These are phyloP conservation scores for Holcopasites calliopsidis DNA, from an alignment of 1,140 invertebrate species.

Conservation along the genomic window DNA sequence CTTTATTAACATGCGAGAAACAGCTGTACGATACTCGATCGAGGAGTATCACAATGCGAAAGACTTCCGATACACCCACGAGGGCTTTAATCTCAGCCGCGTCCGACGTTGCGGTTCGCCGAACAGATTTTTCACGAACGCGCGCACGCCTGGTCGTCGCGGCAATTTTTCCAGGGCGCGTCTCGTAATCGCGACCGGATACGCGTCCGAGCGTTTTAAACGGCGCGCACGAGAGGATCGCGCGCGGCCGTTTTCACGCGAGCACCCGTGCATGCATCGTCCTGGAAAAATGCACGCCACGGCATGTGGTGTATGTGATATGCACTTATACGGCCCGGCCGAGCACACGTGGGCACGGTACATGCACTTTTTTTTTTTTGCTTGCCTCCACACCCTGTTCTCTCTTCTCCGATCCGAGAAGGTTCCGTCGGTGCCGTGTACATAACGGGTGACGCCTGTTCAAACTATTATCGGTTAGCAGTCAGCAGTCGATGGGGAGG, in stretches of 20 bases:
- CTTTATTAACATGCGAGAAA: no score
- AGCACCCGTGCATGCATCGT: conserved; percentile 4
- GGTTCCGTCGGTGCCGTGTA: conserved; percentile 20
- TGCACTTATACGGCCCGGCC: conserved; percentile 57
- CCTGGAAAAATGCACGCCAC: conserved; percentile 36
- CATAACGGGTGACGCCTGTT: conserved; percentile 47
- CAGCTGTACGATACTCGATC: background rate
- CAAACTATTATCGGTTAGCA: background rate
- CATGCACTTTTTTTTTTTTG: conserved; percentile 36
- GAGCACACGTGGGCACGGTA: conserved; percentile 59
- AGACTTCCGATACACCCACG: background rate
- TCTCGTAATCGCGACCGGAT: background rate
- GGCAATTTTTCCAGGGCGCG: background rate
- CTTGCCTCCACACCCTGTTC: conserved; percentile 56
- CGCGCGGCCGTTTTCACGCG: conserved; percentile 18
- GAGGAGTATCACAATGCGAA: no score
- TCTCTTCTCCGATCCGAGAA: conserved; percentile 33
- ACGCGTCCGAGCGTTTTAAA: background rate
- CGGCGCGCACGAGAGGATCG: background rate
- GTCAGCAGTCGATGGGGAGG: no score
- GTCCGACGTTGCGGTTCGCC: background rate
- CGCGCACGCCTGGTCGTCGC: no score
- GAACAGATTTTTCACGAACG: background rate
- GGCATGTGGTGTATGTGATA: conserved; percentile 53
- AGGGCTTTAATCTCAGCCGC: background rate